Evolutionary conservation across 2,797 vertebrate genomes (phyloP).

Genomic region (Glossophaga mutica): DNA sequence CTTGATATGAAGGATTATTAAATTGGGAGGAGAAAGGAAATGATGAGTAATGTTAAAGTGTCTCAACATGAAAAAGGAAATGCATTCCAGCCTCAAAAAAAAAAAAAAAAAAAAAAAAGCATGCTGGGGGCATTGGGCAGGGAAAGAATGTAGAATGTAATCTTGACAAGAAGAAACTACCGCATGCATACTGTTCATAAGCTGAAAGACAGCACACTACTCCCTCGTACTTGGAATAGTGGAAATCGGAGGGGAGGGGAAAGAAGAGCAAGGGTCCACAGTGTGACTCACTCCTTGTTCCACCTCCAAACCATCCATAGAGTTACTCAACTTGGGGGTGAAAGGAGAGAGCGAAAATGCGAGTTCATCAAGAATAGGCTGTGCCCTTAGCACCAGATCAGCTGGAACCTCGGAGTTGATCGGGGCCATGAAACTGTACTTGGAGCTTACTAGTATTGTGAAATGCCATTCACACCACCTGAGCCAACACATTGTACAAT

Average conservation of each 20-base stretch:
- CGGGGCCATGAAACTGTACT: neutral
- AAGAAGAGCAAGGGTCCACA: neutral
- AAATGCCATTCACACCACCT: neutral
- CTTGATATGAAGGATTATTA: neutral
- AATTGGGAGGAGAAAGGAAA: neutral
- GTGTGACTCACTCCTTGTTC: neutral
- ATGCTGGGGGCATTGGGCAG: too few relatives aligned
- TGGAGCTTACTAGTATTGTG: neutral
- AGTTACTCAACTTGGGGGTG: neutral
- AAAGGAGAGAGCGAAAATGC: neutral
- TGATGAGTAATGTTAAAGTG: neutral
- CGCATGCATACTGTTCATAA: neutral
- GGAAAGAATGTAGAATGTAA: neutral
- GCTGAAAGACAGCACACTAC: neutral
- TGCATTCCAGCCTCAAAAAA: neutral
- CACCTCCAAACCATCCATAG: neutral
- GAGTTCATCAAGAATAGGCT: neutral
- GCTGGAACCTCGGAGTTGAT: neutral
- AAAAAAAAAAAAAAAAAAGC: neutral
- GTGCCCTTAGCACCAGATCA: neutral
- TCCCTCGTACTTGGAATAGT: neutral
- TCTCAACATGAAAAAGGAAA: neutral
- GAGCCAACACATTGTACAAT: neutral
- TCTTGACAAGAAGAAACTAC: neutral
- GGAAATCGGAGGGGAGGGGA: neutral